Conservation (phyloP, 2,113 vertebrate genomes). For the Corapipo altera region DNA sequence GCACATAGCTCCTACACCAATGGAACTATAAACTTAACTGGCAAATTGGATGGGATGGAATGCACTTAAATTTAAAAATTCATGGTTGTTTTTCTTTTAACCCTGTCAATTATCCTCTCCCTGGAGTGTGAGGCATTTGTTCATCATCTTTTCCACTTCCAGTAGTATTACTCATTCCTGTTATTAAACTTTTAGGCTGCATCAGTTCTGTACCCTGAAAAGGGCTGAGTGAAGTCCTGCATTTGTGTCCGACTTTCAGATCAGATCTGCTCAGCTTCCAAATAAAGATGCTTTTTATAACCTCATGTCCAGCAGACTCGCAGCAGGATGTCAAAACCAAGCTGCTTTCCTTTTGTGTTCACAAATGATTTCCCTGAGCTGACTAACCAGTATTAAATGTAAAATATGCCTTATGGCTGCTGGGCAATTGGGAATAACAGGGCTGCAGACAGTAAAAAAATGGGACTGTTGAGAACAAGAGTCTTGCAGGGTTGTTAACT, state of each 20-base stretch:
- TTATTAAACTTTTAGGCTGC: background rate
- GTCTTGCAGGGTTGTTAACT: background rate
- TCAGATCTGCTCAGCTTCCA: constrained; percentile 16
- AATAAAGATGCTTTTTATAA: constrained; percentile 19
- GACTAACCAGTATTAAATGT: constrained; percentile 15
- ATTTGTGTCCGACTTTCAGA: background rate
- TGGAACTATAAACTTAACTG: background rate
- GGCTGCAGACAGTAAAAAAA: background rate
- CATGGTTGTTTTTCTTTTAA: background rate
- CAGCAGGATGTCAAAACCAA: background rate
- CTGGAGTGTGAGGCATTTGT: background rate
- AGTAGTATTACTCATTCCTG: background rate
- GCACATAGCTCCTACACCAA: background rate
- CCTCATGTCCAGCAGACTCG: background rate
- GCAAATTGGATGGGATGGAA: background rate
- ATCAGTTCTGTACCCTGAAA: background rate
- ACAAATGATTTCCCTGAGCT: background rate
- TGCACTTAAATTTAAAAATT: constrained; percentile 9
- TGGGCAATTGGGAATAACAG: background rate
- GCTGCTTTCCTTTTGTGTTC: constrained; percentile 41
- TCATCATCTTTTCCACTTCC: constrained; percentile 20
- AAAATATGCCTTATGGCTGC: background rate
- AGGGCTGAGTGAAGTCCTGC: background rate
- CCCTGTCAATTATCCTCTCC: background rate
- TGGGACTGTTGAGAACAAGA: background rate